Percentiles rank a stretch among this genome's conserved stretches.
These are phyloP conservation scores for Leucophenga montana DNA, from an alignment of 2,888 invertebrate genomes.

Conservation along the genomic window DNA sequence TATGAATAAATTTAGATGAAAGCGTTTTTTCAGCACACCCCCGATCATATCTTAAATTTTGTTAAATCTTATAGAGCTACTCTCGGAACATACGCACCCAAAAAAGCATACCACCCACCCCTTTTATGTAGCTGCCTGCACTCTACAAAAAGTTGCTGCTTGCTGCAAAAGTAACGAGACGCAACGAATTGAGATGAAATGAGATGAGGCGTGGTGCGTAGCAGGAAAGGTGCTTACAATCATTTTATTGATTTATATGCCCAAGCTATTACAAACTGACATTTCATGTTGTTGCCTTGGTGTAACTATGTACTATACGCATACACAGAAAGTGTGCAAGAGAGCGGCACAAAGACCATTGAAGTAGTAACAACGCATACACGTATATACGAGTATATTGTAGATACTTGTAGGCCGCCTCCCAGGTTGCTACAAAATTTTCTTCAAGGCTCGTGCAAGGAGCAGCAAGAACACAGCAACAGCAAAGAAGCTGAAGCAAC, in stretches of 20 bases:
- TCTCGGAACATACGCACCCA: not conserved
- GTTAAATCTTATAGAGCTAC: too few species aligned
- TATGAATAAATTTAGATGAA: too few species aligned
- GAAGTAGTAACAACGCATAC: not conserved
- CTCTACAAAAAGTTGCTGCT: constrained; percentile 5
- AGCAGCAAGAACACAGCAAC: constrained; percentile 7
- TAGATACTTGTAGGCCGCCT: not conserved
- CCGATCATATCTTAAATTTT: too few species aligned
- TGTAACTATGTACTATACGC: constrained; percentile 20
- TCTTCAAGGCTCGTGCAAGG: not conserved
- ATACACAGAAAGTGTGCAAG: constrained; percentile 10
- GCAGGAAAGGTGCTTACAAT: constrained; percentile 65
- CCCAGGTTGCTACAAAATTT: not conserved
- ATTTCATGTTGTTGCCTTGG: constrained; percentile 44
- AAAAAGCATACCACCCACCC: constrained; percentile 8
- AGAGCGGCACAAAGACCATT: not conserved
- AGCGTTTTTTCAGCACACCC: too few species aligned
- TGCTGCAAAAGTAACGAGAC: not conserved
- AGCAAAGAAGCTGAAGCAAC: not conserved
- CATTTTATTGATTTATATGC: constrained; percentile 71
- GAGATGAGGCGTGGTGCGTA: not conserved
- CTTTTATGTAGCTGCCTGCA: constrained; percentile 13
- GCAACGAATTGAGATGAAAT: not conserved
- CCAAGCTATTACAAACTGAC: constrained; percentile 69
- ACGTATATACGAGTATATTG: too few species aligned